Conservation (phyloP, 2,888 invertebrate species). For the Hypena proboscidalis region DNA sequence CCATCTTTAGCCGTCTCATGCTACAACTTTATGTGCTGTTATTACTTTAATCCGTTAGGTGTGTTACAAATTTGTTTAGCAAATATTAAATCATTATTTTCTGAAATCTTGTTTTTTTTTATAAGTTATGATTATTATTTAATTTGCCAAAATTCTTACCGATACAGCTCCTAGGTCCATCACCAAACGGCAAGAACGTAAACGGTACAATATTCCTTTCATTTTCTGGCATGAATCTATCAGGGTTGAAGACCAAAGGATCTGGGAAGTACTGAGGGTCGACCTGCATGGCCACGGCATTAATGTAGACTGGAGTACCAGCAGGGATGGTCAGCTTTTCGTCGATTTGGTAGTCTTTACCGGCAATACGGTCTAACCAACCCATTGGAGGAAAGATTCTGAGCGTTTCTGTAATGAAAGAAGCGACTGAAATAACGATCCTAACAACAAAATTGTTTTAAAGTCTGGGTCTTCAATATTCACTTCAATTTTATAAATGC, state of each 20-base stretch:
- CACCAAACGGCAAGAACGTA: conserved; percentile 81
- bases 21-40: no score
- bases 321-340: conserved; percentile 55
- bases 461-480: no score
- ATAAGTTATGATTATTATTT: background rate
- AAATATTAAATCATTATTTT: no score
- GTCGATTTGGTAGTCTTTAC: conserved; percentile 52
- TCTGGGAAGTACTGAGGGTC: conserved; percentile 81
- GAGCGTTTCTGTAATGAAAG: conserved; percentile 55
- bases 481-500: no score
- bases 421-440: no score
- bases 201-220: conserved; percentile 61
- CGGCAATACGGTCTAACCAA: conserved; percentile 57
- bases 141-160: conserved; percentile 55
- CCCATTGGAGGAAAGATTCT: conserved; percentile 60
- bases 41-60: no score
- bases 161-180: conserved; percentile 86
- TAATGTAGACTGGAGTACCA: conserved; percentile 56
- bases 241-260: conserved; percentile 82
- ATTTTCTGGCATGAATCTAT: conserved; percentile 84
- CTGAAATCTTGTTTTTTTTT: no score
- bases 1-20: no score
- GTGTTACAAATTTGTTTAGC: no score
- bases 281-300: conserved; percentile 51
- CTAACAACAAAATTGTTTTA: no score